Conservation (phyloP, 2,113 vertebrate species). For the Xenopus laevis region DNA sequence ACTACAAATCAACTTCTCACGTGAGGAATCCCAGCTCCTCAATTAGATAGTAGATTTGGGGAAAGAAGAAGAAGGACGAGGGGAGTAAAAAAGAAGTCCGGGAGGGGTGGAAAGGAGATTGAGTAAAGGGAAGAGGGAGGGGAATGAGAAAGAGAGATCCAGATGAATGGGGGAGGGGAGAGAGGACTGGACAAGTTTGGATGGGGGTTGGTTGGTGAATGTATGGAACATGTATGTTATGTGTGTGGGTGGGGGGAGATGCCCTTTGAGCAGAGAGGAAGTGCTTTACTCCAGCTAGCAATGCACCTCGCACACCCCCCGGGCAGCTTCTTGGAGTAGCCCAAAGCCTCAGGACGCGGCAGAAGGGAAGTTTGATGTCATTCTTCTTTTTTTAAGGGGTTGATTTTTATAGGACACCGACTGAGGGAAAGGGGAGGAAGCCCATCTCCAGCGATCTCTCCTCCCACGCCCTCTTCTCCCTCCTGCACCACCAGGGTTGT, state of each 20-base stretch:
- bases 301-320: too few species aligned
- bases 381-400: not conserved
- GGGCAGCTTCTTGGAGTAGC: not conserved
- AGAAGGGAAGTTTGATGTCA: conserved; percentile 15
- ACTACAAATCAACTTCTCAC: conserved; percentile 97
- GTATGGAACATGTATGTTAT: conserved; percentile 25
- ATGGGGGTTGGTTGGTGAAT: conserved; percentile 36
- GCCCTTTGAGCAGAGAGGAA: not conserved
- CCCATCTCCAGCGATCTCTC: conserved; percentile 15
- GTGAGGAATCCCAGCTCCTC: conserved; percentile 93
- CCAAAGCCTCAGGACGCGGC: not conserved
- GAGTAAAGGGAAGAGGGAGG: conserved; percentile 28
- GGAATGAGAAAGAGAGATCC: conserved; percentile 23
- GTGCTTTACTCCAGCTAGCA: not conserved
- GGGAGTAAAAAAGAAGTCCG: conserved; percentile 16
- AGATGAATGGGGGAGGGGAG: conserved; percentile 53
- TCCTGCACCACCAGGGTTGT: conserved; percentile 28
- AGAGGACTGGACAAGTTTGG: conserved; percentile 55
- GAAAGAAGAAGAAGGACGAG: conserved; percentile 61
- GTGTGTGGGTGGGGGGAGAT: conserved; percentile 1
- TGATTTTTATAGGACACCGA: conserved; percentile 12
- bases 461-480: conserved; percentile 38
- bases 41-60: conserved; percentile 78
- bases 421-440: conserved; percentile 2
- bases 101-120: conserved; percentile 12